These are phyloP conservation scores for Allacma fusca DNA, from an alignment of 2,888 invertebrate genomes.

Conservation along the genomic window DNA sequence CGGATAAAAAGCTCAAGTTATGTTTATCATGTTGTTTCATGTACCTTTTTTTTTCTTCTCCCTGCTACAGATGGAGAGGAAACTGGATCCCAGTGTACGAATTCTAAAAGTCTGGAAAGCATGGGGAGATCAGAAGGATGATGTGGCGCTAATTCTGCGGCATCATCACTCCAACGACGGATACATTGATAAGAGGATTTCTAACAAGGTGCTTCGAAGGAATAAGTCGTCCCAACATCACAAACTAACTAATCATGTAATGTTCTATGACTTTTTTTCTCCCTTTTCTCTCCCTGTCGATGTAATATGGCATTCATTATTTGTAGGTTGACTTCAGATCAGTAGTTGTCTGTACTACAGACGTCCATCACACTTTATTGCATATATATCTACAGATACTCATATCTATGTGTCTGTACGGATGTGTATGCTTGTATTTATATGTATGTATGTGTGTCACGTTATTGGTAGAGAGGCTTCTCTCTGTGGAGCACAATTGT, in stretches of 20 bases:
- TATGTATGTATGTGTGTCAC: too few species aligned
- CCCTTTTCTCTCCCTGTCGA: too few species aligned
- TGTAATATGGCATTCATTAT: too few species aligned
- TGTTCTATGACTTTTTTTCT: neutral
- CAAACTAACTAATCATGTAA: slow-evolving; percentile 49
- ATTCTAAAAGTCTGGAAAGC: slow-evolving; percentile 81
- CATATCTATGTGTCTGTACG: too few species aligned
- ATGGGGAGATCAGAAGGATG: slow-evolving; percentile 77
- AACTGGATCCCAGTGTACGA: slow-evolving; percentile 74
- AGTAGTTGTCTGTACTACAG: too few species aligned
- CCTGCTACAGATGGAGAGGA: slow-evolving; percentile 68
- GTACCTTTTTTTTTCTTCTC: neutral
- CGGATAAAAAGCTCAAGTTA: neutral
- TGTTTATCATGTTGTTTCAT: neutral
- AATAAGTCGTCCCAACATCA: slow-evolving; percentile 49
- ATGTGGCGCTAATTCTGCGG: slow-evolving; percentile 65
- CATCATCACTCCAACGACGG: slow-evolving; percentile 51
- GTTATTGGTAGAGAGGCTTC: too few species aligned
- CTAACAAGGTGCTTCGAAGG: slow-evolving; percentile 48
- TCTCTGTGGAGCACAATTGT: too few species aligned
- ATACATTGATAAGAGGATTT: slow-evolving; percentile 55
- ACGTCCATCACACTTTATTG: too few species aligned
- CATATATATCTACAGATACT: too few species aligned
- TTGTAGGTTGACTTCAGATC: too few species aligned
- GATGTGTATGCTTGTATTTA: too few species aligned